Conservation (phyloP, 2,888 invertebrate species). For the Drosophila ustulata region DNA sequence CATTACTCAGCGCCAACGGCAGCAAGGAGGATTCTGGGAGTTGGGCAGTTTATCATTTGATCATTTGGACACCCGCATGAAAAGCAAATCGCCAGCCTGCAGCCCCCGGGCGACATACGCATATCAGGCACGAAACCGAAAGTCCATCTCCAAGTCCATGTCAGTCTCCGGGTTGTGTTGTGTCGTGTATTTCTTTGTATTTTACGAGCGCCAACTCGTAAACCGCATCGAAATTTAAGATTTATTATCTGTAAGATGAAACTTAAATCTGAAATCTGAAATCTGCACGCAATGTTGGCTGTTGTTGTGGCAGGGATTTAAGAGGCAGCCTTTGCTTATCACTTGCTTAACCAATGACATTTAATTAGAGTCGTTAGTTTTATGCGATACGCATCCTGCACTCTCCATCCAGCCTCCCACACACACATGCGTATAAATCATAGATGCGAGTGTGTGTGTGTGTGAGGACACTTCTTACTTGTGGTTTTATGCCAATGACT, state of each 20-base stretch:
- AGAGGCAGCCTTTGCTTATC: conserved; percentile 60
- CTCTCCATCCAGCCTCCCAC: background rate
- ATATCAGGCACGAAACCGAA: background rate
- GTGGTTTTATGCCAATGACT: conserved; percentile 59
- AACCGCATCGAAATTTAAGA: conserved; percentile 76
- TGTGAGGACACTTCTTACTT: conserved; percentile 31
- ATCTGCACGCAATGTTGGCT: conserved; percentile 42
- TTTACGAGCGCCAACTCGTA: conserved; percentile 72
- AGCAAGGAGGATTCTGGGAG: conserved; percentile 12
- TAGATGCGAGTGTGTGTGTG: background rate
- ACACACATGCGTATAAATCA: conserved; percentile 10
- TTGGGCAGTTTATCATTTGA: conserved; percentile 43
- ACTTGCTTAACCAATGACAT: conserved; percentile 65
- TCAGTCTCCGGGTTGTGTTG: conserved; percentile 28
- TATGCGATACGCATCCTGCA: conserved; percentile 35
- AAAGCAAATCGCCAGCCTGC: conserved; percentile 13
- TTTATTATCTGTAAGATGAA: conserved; percentile 75
- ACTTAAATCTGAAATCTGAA: conserved; percentile 65
- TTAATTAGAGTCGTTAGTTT: conserved; percentile 68
- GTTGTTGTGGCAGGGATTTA: conserved; percentile 10
- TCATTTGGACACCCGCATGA: conserved; percentile 57
- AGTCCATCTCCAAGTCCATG: background rate
- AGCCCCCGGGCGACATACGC: conserved; percentile 2
- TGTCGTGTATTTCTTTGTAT: conserved; percentile 46
- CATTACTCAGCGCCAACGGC: conserved; percentile 61